These are phyloP conservation scores for Epinotia bilunana DNA, from an alignment of 2,888 invertebrate species.

Conservation along the genomic window DNA sequence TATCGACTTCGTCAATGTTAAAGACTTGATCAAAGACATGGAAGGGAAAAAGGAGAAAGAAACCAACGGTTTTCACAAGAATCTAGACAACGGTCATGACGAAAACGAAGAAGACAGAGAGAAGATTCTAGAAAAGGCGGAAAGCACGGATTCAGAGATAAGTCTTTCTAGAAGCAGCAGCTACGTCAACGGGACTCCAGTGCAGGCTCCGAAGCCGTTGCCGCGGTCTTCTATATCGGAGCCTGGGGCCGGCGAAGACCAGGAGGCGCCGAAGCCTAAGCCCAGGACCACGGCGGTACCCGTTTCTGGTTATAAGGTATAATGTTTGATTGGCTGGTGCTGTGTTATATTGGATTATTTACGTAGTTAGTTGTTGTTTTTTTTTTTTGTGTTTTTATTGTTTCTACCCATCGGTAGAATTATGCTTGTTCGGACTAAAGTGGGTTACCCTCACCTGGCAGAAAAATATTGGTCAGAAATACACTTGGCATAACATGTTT, in stretches of 20 bases:
- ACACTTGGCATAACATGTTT: too few relatives aligned
- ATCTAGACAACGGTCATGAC: conserved; percentile 58
- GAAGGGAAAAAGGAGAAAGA: conserved; percentile 80
- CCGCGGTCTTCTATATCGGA: conserved; percentile 92
- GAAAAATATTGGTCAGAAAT: too few relatives aligned
- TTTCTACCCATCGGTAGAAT: too few relatives aligned
- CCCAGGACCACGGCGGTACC: conserved; percentile 88
- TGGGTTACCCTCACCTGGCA: too few relatives aligned
- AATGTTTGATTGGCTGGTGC: conserved; percentile 47
- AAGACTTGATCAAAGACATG: conserved; percentile 86
- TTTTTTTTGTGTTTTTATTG: too few relatives aligned
- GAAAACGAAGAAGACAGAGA: conserved; percentile 52
- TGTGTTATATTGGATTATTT: conserved; percentile 26
- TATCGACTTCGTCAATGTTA: conserved; percentile 84
- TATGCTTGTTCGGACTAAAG: too few relatives aligned
- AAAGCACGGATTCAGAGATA: conserved; percentile 55
- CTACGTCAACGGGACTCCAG: conserved; percentile 72
- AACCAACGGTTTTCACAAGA: conserved; percentile 75
- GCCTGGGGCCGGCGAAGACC: conserved; percentile 81
- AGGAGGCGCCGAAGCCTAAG: conserved; percentile 84
- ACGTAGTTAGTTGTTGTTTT: background rate
- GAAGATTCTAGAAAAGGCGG: conserved; percentile 40
- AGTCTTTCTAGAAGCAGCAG: conserved; percentile 74
- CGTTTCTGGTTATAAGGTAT: conserved; percentile 92
- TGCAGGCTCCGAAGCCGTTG: conserved; percentile 90